Evolutionary conservation across 1,140 invertebrate genomes (phyloP).

Genomic region (Meloidogyne hapla): DNA sequence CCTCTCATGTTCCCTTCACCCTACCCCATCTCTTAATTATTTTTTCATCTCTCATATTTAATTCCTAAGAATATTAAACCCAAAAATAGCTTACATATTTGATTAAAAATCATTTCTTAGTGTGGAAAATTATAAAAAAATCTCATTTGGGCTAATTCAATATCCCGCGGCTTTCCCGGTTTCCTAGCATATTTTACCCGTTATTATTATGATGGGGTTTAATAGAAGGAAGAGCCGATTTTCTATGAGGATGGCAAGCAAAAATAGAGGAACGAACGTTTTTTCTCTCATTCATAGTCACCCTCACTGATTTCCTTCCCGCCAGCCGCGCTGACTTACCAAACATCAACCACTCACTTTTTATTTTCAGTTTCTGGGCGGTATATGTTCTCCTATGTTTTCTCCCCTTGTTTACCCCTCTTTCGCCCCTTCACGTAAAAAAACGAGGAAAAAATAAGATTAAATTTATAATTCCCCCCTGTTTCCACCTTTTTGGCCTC

Average conservation of each 20-base stretch:
- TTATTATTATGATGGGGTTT: background rate
- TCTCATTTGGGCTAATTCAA: slow-evolving; percentile 6
- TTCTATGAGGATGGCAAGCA: background rate
- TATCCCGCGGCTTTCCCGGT: background rate
- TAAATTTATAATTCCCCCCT: background rate
- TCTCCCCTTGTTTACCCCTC: background rate
- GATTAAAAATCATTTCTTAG: background rate
- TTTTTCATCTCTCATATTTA: background rate
- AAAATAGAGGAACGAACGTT: slow-evolving; percentile 1
- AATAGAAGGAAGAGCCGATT: background rate
- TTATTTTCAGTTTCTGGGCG: slow-evolving; percentile 7
- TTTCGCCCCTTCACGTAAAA: background rate
- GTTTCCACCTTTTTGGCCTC: background rate
- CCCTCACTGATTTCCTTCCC: background rate
- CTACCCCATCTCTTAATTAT: background rate
- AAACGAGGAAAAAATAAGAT: background rate
- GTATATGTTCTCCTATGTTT: slow-evolving; percentile 8
- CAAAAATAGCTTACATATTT: background rate
- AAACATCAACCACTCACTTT: slow-evolving; percentile 9
- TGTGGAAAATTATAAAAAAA: background rate
- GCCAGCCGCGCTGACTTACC: background rate
- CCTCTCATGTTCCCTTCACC: background rate
- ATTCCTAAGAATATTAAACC: background rate
- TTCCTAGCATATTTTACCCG: background rate
- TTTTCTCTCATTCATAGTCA: background rate